A percentile compares a stretch with the other conserved stretches of the same genome.
phyloP scores from a whole-genome alignment of 2,888 invertebrate species.

The Morpho achilles region DNA sequence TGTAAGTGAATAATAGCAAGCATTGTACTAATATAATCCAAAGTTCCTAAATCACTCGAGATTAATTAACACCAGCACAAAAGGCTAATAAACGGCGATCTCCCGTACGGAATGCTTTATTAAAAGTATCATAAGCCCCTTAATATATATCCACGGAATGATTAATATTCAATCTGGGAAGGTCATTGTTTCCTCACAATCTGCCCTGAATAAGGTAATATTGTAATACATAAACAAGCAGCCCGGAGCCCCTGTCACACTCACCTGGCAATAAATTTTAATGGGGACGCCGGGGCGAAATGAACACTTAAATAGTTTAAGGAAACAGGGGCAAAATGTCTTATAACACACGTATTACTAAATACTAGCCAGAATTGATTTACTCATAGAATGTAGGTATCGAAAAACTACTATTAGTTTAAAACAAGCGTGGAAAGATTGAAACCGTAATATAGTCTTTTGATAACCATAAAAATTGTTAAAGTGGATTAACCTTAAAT shows the following conservation, averaged over 20 bases:
- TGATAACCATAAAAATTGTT: too few species aligned
- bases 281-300: constrained; percentile 17
- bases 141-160: constrained; percentile 14
- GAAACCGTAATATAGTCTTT: too few species aligned
- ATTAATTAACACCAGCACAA: background rate
- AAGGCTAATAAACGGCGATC: constrained; percentile 3
- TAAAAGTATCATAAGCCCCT: constrained; percentile 4
- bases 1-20: too few species aligned
- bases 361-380: background rate
- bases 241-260: constrained; percentile 36
- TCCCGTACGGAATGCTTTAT: background rate
- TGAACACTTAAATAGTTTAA: constrained; percentile 25
- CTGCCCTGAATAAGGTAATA: constrained; percentile 64
- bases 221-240: constrained; percentile 70
- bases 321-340: constrained; percentile 10
- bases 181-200: constrained; percentile 62
- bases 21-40: too few species aligned
- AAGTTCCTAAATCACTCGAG: background rate
- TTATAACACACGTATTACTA: constrained; percentile 6
- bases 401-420: too few species aligned
- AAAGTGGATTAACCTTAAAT: too few species aligned
- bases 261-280: constrained; percentile 25
- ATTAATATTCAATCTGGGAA: constrained; percentile 64
- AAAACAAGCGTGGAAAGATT: too few species aligned
- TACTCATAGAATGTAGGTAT: too few species aligned